Percentiles rank a stretch among this genome's conserved stretches.
Evolutionary conservation across 2,113 vertebrate genomes (phyloP).

Genomic region (Gadus macrocephalus): DNA sequence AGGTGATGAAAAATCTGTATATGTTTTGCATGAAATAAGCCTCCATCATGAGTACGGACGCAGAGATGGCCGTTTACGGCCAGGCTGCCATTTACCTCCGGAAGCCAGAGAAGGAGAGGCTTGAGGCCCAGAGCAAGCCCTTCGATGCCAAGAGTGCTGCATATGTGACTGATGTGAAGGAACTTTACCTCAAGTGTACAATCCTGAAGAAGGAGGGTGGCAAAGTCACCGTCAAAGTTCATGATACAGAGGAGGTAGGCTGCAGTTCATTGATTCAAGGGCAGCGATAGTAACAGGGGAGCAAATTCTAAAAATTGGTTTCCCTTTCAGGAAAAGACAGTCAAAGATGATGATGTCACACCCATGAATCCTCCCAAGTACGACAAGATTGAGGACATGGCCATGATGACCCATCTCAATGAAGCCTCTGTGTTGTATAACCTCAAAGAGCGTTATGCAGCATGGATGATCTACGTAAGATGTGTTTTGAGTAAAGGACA

Average conservation of each 20-base stretch:
- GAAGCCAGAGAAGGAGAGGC: not conserved
- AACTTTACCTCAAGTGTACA: constrained; percentile 70
- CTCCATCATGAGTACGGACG: constrained; percentile 31
- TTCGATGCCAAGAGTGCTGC: constrained; percentile 72
- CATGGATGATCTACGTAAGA: constrained; percentile 84
- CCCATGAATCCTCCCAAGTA: constrained; percentile 76
- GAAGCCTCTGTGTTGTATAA: constrained; percentile 76
- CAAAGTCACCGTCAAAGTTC: constrained; percentile 68
- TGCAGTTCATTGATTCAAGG: not conserved
- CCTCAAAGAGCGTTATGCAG: constrained; percentile 81
- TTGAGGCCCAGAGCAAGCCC: constrained; percentile 59
- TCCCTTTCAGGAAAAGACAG: not conserved
- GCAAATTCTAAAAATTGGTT: not conserved
- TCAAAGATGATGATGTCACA: constrained; percentile 1
- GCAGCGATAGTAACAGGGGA: too few species aligned
- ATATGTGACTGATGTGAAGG: constrained; percentile 46
- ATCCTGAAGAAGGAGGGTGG: constrained; percentile 68
- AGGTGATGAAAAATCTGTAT: not conserved
- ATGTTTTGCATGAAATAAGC: constrained; percentile 12
- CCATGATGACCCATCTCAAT: constrained; percentile 80
- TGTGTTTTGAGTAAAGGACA: too few species aligned
- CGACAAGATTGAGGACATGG: constrained; percentile 80
- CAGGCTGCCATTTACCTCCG: constrained; percentile 1
- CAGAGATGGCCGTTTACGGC: constrained; percentile 1
- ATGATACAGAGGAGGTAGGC: constrained; percentile 21